A percentile compares a stretch with the other conserved stretches of the same genome.
Conservation (phyloP, 1,140 invertebrate species). For the Pseudachorutes palmiensis region DNA sequence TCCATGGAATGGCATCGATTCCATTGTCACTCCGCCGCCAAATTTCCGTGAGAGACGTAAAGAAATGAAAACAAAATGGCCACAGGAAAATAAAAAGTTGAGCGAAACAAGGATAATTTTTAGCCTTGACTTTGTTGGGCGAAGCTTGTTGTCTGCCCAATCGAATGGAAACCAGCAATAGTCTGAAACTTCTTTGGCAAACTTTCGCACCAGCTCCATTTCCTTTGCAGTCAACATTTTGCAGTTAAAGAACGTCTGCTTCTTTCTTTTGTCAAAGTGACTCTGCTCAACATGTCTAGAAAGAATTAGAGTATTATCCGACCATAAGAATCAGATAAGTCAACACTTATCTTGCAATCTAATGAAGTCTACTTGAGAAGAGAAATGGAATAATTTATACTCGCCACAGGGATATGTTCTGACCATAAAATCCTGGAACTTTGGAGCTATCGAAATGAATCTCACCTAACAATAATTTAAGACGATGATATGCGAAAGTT, state of each 20-base stretch:
- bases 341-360: too few species aligned
- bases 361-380: too few species aligned
- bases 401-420: too few species aligned
- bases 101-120: constrained; percentile 1
- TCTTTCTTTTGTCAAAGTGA: too few species aligned
- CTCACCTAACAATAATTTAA: too few species aligned
- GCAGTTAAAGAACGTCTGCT: neutral
- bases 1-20: neutral
- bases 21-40: neutral
- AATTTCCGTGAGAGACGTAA: neutral
- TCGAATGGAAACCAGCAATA: neutral
- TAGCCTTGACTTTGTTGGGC: neutral
- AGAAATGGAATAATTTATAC: too few species aligned
- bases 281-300: too few species aligned
- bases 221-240: neutral
- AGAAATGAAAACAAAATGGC: neutral
- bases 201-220: neutral
- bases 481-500: too few species aligned
- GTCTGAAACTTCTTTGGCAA: constrained; percentile 5
- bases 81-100: neutral
- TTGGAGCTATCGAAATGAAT: too few species aligned
- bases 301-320: too few species aligned
- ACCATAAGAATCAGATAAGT: too few species aligned
- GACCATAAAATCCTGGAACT: too few species aligned
- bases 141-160: neutral